Conservation (phyloP, 1,140 invertebrate species). For the Microvelia longipes region DNA sequence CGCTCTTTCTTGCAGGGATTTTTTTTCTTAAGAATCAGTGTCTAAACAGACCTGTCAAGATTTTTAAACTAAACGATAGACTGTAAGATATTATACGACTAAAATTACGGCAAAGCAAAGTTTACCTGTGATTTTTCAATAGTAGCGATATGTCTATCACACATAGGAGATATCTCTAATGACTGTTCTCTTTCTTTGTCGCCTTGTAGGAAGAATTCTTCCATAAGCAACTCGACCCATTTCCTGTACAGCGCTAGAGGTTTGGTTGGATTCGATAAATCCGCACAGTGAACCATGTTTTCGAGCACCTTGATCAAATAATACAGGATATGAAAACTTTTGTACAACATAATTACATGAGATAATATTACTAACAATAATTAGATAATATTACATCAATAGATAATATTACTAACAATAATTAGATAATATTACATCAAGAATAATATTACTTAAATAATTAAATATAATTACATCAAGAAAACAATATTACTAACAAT, state of each 20-base stretch:
- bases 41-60: too few species aligned
- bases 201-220: slow-evolving; percentile 95
- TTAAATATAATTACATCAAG: too few species aligned
- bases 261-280: slow-evolving; percentile 98
- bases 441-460: too few species aligned
- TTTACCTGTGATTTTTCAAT: slow-evolving; percentile 89
- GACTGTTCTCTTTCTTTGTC: slow-evolving; percentile 81
- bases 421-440: too few species aligned
- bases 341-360: background rate
- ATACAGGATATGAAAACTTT: background rate
- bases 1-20: too few species aligned
- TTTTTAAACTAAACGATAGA: too few species aligned
- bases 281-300: slow-evolving; percentile 97
- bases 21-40: too few species aligned
- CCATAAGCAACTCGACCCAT: slow-evolving; percentile 89
- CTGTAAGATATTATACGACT: too few species aligned
- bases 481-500: too few species aligned
- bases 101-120: too few species aligned
- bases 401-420: too few species aligned
- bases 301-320: slow-evolving; percentile 66
- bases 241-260: slow-evolving; percentile 78
- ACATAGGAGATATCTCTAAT: slow-evolving; percentile 95
- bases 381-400: too few species aligned
- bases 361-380: slow-evolving; percentile 4
- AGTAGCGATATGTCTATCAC: slow-evolving; percentile 84